phyloP scores from a whole-genome alignment of 2,888 invertebrate genomes.

The Tenthredo livida region DNA sequence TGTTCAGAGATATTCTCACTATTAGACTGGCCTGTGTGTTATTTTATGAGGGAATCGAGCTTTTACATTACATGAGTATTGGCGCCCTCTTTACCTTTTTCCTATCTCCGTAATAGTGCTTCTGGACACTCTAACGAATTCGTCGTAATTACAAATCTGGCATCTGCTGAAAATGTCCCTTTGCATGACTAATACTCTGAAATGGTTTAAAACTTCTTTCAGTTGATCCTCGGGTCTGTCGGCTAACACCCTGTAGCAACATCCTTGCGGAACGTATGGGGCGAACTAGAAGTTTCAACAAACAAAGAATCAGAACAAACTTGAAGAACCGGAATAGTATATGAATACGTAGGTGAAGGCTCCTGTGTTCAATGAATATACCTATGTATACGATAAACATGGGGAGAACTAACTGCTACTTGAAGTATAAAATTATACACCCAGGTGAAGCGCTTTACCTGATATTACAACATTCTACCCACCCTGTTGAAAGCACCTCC shows the following conservation, averaged over 20 bases:
- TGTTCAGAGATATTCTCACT: constrained; percentile 46
- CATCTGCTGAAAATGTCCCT: constrained; percentile 87
- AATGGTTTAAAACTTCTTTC: constrained; percentile 83
- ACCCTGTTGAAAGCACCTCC: constrained; percentile 78
- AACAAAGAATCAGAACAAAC: constrained; percentile 2
- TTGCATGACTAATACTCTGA: constrained; percentile 83
- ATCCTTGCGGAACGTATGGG: constrained; percentile 80
- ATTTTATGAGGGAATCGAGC: not conserved
- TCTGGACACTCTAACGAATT: constrained; percentile 77
- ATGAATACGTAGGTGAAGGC: not conserved
- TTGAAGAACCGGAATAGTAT: constrained; percentile 24
- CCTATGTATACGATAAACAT: not conserved
- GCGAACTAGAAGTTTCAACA: constrained; percentile 65
- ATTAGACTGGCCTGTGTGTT: not conserved
- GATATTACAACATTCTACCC: constrained; percentile 57
- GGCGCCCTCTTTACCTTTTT: constrained; percentile 58
- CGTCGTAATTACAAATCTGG: constrained; percentile 80
- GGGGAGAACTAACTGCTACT: not conserved
- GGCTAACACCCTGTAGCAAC: constrained; percentile 82
- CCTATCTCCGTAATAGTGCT: constrained; percentile 76
- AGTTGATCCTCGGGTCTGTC: constrained; percentile 83
- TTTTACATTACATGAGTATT: too few species aligned
- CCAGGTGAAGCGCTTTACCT: not conserved
- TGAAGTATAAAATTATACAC: not conserved
- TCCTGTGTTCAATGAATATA: not conserved